These are phyloP conservation scores for Exephanes ischioxanthus DNA, from an alignment of 2,888 invertebrate species.

Conservation along the genomic window DNA sequence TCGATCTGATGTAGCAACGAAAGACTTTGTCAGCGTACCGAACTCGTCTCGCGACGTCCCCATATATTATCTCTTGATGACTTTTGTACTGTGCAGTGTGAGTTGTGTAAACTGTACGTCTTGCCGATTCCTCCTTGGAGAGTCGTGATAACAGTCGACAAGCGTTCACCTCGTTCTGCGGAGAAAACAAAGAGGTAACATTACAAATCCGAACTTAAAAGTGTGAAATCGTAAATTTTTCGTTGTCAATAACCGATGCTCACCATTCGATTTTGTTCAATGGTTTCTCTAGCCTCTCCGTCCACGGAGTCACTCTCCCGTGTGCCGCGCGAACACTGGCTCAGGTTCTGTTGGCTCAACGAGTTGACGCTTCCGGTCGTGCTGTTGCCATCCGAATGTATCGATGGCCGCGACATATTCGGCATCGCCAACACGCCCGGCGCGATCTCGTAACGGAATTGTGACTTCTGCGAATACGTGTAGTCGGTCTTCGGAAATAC, in stretches of 20 bases:
- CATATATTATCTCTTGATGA: slow-evolving; percentile 75
- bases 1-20: not conserved
- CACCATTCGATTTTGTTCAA: slow-evolving; percentile 72
- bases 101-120: slow-evolving; percentile 73
- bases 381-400: slow-evolving; percentile 78
- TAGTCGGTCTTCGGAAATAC: slow-evolving; percentile 96
- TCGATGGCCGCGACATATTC: slow-evolving; percentile 94
- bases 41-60: slow-evolving; percentile 55
- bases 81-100: slow-evolving; percentile 75
- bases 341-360: slow-evolving; percentile 74
- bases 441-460: slow-evolving; percentile 92
- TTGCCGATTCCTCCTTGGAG: slow-evolving; percentile 65
- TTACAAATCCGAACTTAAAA: slow-evolving; percentile 7
- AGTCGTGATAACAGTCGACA: slow-evolving; percentile 68
- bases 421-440: slow-evolving; percentile 94
- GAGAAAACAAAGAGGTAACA: slow-evolving; percentile 33
- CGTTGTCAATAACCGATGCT: not conserved
- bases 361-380: slow-evolving; percentile 72
- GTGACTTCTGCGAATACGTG: slow-evolving; percentile 94
- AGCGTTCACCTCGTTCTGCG: slow-evolving; percentile 71
- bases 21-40: slow-evolving; percentile 66
- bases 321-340: slow-evolving; percentile 68
- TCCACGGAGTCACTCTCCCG: slow-evolving; percentile 67
- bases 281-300: slow-evolving; percentile 68
- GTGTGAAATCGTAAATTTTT: slow-evolving; percentile 15